phyloP scores from a whole-genome alignment of 1,140 invertebrate species.

The Elymnias hypermnestra region DNA sequence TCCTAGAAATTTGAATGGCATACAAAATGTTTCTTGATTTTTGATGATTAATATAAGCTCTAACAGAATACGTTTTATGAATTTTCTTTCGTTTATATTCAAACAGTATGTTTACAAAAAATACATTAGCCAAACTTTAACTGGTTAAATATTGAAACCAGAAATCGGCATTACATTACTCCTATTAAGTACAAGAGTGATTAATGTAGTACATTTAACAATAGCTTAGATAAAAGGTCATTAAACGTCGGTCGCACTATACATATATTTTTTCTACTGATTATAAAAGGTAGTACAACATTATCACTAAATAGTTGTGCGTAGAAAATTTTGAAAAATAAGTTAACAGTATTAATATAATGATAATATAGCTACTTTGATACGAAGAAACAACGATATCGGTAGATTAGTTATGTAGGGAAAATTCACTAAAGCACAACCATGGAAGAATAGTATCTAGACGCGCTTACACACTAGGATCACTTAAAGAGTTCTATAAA shows the following conservation, averaged over 20 bases:
- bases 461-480: conserved; percentile 65
- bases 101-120: too few relatives aligned
- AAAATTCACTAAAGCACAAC: conserved; percentile 74
- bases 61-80: too few relatives aligned
- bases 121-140: too few relatives aligned
- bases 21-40: too few relatives aligned
- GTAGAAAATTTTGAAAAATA: conserved; percentile 63
- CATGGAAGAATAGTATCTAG: conserved; percentile 74
- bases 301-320: conserved; percentile 67
- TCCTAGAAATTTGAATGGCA: too few relatives aligned
- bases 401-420: conserved; percentile 52
- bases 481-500: conserved; percentile 62
- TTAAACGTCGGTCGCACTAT: too few relatives aligned
- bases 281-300: conserved; percentile 16
- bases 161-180: too few relatives aligned
- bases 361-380: conserved; percentile 41
- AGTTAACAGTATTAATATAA: conserved; percentile 42
- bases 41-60: too few relatives aligned
- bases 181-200: background rate
- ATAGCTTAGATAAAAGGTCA: too few relatives aligned
- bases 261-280: conserved; percentile 8
- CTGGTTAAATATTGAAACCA: too few relatives aligned
- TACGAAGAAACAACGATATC: conserved; percentile 40
- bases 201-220: background rate
- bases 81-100: too few relatives aligned